phyloP scores from a whole-genome alignment of 1,140 invertebrate species.

The Drosophila watanabei region DNA sequence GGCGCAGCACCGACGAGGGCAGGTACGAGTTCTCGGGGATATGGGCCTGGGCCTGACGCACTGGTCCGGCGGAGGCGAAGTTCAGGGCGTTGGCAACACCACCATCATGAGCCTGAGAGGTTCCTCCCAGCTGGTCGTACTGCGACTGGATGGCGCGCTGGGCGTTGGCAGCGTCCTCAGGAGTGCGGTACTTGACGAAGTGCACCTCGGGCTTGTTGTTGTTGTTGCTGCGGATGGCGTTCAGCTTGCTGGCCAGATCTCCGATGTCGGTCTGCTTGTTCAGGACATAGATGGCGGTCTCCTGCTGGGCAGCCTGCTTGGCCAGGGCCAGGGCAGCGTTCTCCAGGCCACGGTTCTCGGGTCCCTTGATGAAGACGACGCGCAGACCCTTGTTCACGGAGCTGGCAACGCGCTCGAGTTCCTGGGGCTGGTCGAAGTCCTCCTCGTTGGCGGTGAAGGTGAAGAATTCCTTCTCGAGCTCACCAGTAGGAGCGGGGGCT shows the following conservation, averaged over 20 bases:
- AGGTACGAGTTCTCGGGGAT: constrained; percentile 75
- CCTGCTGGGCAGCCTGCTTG: constrained; percentile 76
- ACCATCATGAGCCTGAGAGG: constrained; percentile 55
- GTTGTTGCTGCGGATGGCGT: constrained; percentile 66
- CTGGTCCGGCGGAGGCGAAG: constrained; percentile 65
- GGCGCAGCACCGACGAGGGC: constrained; percentile 71
- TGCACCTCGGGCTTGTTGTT: constrained; percentile 78
- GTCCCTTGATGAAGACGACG: constrained; percentile 80
- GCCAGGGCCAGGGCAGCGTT: constrained; percentile 75
- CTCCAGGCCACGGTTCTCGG: constrained; percentile 77
- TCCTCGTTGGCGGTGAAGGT: constrained; percentile 71
- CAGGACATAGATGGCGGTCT: constrained; percentile 79
- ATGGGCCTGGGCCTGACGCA: constrained; percentile 57
- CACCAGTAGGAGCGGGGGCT: constrained; percentile 62
- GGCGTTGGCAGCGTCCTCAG: constrained; percentile 73
- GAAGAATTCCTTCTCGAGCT: constrained; percentile 74
- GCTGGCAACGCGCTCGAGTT: constrained; percentile 52
- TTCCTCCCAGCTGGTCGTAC: constrained; percentile 65
- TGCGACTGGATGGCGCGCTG: constrained; percentile 71
- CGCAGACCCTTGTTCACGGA: constrained; percentile 73
- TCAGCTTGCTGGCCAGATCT: constrained; percentile 65
- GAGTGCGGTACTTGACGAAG: constrained; percentile 75
- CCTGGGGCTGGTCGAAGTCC: constrained; percentile 68
- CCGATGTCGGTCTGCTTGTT: constrained; percentile 75
- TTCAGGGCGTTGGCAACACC: constrained; percentile 71